These are phyloP conservation scores for Alfaro cultratus DNA, from an alignment of 2,797 vertebrate genomes.

Conservation along the genomic window DNA sequence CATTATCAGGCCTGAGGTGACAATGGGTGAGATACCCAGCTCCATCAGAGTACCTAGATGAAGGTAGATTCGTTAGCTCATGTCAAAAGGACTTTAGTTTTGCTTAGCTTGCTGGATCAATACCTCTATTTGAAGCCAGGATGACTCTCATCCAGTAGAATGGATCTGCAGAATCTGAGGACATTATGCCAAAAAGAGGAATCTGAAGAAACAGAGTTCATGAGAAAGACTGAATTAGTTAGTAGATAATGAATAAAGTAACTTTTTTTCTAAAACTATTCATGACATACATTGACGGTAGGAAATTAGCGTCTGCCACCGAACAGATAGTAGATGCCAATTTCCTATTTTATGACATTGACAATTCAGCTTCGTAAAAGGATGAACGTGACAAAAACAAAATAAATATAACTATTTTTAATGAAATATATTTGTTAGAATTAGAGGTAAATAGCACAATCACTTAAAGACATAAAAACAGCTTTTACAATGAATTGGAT, in stretches of 20 bases:
- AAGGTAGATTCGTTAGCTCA: conserved; percentile 31
- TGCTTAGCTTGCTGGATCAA: not conserved
- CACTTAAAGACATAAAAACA: not conserved
- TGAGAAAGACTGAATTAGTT: not conserved
- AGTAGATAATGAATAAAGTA: not conserved
- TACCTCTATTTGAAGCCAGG: conserved; percentile 98
- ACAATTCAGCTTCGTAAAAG: not conserved
- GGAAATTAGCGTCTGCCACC: not conserved
- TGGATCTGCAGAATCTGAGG: conserved; percentile 97
- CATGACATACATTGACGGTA: not conserved
- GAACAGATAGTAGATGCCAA: not conserved
- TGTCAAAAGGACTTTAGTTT: not conserved
- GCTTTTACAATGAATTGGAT: not conserved
- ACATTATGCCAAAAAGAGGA: conserved; percentile 98
- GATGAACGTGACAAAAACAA: not conserved
- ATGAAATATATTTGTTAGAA: not conserved
- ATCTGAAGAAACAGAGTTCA: conserved; percentile 80
- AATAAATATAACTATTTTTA: not conserved
- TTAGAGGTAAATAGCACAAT: not conserved
- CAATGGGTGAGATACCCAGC: conserved; percentile 96
- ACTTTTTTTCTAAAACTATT: not conserved
- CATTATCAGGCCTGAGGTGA: conserved; percentile 99
- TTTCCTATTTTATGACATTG: not conserved
- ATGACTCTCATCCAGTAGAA: conserved; percentile 99
- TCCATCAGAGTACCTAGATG: conserved; percentile 95